A percentile compares a stretch with the other conserved stretches of the same genome.
These are phyloP conservation scores for Propithecus perrieri DNA, from an alignment of 2,797 vertebrate species.

Conservation along the genomic window DNA sequence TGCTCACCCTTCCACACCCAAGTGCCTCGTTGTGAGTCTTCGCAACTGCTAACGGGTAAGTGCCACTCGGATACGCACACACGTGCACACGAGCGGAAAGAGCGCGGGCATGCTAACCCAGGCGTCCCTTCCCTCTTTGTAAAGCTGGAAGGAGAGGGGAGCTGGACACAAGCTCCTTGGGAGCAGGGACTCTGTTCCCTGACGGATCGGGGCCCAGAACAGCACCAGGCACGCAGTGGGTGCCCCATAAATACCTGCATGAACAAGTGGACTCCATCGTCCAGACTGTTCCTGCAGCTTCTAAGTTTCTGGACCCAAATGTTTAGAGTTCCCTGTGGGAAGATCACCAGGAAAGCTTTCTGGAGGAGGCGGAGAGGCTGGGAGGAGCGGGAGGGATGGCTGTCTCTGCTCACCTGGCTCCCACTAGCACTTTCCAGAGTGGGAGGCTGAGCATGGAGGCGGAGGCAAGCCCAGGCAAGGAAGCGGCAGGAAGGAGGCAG, in stretches of 20 bases:
- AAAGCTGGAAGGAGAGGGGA: neutral
- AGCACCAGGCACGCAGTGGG: rapidly evolving
- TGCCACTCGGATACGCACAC: rapidly evolving
- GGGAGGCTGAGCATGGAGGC: rapidly evolving
- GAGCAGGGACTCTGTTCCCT: neutral
- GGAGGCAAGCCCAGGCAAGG: neutral
- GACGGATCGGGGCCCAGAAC: rapidly evolving
- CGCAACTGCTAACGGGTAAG: rapidly evolving
- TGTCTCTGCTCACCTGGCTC: neutral
- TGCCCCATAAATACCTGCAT: neutral
- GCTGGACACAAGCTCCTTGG: neutral
- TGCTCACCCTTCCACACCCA: neutral
- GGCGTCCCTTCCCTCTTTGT: neutral
- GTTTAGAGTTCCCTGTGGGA: neutral
- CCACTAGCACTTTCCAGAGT: neutral
- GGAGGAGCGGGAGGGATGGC: no score
- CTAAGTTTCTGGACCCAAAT: neutral
- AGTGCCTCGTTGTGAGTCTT: rapidly evolving
- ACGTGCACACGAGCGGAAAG: rapidly evolving
- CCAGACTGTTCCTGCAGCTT: neutral
- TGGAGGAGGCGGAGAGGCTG: neutral
- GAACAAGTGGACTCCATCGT: rapidly evolving
- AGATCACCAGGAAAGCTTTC: neutral
- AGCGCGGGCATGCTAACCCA: neutral
- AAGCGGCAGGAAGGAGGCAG: neutral